Percentiles rank a stretch among this genome's conserved stretches.
phyloP scores from a whole-genome alignment of 2,113 vertebrate genomes.

The Reinhardtius hippoglossoides region DNA sequence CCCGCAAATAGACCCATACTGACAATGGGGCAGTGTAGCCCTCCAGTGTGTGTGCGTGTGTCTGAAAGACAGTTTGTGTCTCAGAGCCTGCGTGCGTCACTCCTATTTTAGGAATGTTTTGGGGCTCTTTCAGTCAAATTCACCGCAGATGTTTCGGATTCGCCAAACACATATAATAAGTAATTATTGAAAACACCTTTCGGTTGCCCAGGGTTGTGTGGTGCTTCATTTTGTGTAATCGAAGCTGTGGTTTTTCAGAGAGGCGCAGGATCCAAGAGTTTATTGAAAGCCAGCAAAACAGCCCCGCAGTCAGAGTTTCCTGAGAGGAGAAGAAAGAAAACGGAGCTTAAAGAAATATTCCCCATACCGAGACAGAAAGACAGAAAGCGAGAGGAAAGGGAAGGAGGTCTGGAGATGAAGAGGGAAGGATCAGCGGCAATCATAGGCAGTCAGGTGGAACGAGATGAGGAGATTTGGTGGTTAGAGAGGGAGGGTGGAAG shows the following conservation, averaged over 20 bases:
- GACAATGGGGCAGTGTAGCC: slow-evolving; percentile 74
- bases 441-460: slow-evolving; percentile 52
- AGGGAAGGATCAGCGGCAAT: slow-evolving; percentile 43
- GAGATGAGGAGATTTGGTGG: slow-evolving; percentile 50
- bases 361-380: slow-evolving; percentile 32
- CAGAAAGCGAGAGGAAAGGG: slow-evolving; percentile 15
- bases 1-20: slow-evolving; percentile 74
- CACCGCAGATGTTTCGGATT: slow-evolving; percentile 78
- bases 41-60: slow-evolving; percentile 51
- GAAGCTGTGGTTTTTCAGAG: slow-evolving; percentile 64
- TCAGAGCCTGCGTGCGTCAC: slow-evolving; percentile 74
- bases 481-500: slow-evolving; percentile 29
- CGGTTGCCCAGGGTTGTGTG: slow-evolving; percentile 68
- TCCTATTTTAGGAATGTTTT: slow-evolving; percentile 82
- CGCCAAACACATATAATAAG: slow-evolving; percentile 77
- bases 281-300: slow-evolving; percentile 72
- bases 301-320: slow-evolving; percentile 71
- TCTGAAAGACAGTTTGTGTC: slow-evolving; percentile 50
- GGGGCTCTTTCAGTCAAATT: slow-evolving; percentile 75
- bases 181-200: slow-evolving; percentile 85
- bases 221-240: slow-evolving; percentile 76
- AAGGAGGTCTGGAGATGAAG: slow-evolving; percentile 37
- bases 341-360: slow-evolving; percentile 65
- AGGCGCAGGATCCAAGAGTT: slow-evolving; percentile 64
- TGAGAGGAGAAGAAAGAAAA: slow-evolving; percentile 56